Percentiles rank a stretch among this genome's conserved stretches.
phyloP scores from a whole-genome alignment of 2,797 vertebrate genomes.

The Crypturellus tataupa region DNA sequence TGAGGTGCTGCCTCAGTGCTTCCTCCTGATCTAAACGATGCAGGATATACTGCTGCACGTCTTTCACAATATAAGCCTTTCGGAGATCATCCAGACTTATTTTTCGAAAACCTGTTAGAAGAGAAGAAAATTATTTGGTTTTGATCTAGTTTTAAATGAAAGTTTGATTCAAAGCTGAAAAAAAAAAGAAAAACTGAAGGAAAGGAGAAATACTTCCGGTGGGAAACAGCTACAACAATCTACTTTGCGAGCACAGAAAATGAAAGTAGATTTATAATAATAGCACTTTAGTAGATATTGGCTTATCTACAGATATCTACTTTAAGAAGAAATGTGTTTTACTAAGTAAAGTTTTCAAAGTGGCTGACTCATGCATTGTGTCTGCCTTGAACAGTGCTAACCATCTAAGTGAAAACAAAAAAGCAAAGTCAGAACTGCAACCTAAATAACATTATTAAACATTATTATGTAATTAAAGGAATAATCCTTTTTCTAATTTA shows the following conservation, averaged over 20 bases:
- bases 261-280: neutral
- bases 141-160: neutral
- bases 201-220: neutral
- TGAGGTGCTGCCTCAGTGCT: slow-evolving; percentile 96
- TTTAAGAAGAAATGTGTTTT: neutral
- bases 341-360: neutral
- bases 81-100: slow-evolving; percentile 98
- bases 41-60: slow-evolving; percentile 99
- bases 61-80: slow-evolving; percentile 98
- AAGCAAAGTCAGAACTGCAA: neutral
- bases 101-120: slow-evolving; percentile 92
- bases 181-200: neutral
- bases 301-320: neutral
- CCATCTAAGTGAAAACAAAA: neutral
- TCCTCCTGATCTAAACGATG: slow-evolving; percentile 97
- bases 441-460: neutral
- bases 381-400: neutral
- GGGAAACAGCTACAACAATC: neutral
- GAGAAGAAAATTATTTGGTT: slow-evolving; percentile 2
- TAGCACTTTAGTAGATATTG: neutral
- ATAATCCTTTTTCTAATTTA: neutral
- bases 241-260: neutral
- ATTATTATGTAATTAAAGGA: slow-evolving; percentile 26
- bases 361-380: neutral
- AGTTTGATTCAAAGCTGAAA: neutral